Percentiles rank a stretch among this genome's conserved stretches.
Evolutionary conservation across 2,888 invertebrate genomes (phyloP).

Genomic region (Drosophila falleni): DNA sequence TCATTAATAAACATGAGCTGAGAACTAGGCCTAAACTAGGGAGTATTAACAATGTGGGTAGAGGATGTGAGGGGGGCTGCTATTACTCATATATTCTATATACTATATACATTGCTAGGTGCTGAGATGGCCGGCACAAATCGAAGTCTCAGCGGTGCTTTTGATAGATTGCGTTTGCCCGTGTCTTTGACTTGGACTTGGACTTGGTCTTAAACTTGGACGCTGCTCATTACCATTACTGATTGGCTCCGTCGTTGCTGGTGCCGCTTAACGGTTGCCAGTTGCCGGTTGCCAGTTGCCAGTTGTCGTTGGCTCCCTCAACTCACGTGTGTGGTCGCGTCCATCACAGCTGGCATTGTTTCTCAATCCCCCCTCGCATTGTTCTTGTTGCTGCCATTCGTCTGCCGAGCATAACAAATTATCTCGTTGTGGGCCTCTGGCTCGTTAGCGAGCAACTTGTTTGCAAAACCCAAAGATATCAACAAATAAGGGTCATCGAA

Average conservation of each 20-base stretch:
- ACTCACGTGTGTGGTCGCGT: constrained; percentile 70
- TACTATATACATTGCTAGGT: constrained; percentile 26
- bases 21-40: constrained; percentile 25
- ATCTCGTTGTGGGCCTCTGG: constrained; percentile 68
- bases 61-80: not conserved
- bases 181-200: constrained; percentile 34
- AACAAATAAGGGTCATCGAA: constrained; percentile 45
- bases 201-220: constrained; percentile 42
- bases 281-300: constrained; percentile 61
- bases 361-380: constrained; percentile 17
- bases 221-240: constrained; percentile 73
- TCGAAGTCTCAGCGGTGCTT: constrained; percentile 69
- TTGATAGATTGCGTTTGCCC: constrained; percentile 65
- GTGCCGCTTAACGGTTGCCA: constrained; percentile 62
- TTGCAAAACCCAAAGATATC: constrained; percentile 51
- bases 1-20: constrained; percentile 76
- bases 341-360: constrained; percentile 66
- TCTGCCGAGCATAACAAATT: constrained; percentile 72
- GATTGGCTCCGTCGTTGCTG: constrained; percentile 29
- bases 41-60: not conserved
- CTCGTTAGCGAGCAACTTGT: constrained; percentile 75
- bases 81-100: constrained; percentile 5
- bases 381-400: constrained; percentile 48
- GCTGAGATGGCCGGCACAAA: constrained; percentile 51
- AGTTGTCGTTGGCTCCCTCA: constrained; percentile 42